phyloP scores from a whole-genome alignment of 2,888 invertebrate species.

The Sphaerophoria rueppellii region DNA sequence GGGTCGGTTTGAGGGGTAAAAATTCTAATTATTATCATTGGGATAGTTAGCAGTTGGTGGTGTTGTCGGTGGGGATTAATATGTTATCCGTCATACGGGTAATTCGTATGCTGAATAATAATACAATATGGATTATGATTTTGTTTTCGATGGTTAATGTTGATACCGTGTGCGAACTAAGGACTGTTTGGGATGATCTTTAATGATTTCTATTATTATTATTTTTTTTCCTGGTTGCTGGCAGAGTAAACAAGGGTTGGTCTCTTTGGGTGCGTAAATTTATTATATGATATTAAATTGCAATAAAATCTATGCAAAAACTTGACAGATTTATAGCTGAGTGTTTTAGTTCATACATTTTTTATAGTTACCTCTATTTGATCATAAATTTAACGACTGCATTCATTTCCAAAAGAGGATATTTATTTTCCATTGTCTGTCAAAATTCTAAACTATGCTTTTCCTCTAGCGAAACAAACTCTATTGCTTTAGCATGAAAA shows the following conservation, averaged over 20 bases:
- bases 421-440: too few relatives aligned
- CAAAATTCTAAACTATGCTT: too few relatives aligned
- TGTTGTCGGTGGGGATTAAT: conserved; percentile 31
- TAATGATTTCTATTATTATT: conserved; percentile 1
- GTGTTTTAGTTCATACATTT: too few relatives aligned
- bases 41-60: conserved; percentile 19
- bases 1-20: conserved; percentile 40
- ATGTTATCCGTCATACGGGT: conserved; percentile 59
- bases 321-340: too few relatives aligned
- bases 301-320: not conserved
- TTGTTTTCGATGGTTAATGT: conserved; percentile 8
- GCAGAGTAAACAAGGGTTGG: too few relatives aligned
- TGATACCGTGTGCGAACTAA: not conserved
- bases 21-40: conserved; percentile 55
- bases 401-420: too few relatives aligned
- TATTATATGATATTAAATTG: conserved; percentile 32
- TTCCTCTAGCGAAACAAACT: too few relatives aligned
- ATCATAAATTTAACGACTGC: too few relatives aligned
- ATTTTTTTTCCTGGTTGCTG: too few relatives aligned
- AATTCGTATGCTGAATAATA: conserved; percentile 49
- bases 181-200: conserved; percentile 14
- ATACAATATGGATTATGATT: not conserved
- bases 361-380: too few relatives aligned
- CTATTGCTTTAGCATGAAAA: too few relatives aligned
- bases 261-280: too few relatives aligned